These are phyloP conservation scores for Drosophila kohkoa DNA, from an alignment of 1,140 invertebrate species.

Conservation along the genomic window DNA sequence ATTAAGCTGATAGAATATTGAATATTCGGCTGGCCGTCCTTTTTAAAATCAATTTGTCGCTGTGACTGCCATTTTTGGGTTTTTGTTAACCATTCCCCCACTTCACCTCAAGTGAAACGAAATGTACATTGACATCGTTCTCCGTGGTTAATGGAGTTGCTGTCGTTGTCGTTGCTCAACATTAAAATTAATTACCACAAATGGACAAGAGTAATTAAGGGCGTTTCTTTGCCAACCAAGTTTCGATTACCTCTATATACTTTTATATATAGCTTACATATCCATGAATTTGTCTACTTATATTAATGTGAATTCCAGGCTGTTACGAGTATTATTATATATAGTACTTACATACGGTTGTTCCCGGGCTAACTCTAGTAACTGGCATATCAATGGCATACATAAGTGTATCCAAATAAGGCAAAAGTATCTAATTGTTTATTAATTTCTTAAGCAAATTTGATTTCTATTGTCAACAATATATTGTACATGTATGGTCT, in stretches of 20 bases:
- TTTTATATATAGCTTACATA: background rate
- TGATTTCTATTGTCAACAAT: too few relatives aligned
- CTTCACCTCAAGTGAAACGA: constrained; percentile 9
- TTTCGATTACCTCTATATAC: background rate
- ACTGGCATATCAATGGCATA: too few relatives aligned
- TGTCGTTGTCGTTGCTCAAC: constrained; percentile 51
- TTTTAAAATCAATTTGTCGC: constrained; percentile 69
- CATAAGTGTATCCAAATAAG: too few relatives aligned
- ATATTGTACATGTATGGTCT: too few relatives aligned
- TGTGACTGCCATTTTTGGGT: constrained; percentile 25
- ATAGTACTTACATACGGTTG: background rate
- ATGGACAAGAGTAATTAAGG: constrained; percentile 73
- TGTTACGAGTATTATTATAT: constrained; percentile 37
- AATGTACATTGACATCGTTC: constrained; percentile 53
- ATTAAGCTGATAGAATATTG: background rate
- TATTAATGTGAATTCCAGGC: constrained; percentile 50
- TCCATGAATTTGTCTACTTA: constrained; percentile 17
- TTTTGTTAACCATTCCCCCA: constrained; percentile 14
- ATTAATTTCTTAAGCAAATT: too few relatives aligned
- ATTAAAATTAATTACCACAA: constrained; percentile 82
- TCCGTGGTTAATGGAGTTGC: constrained; percentile 41
- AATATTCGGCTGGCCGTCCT: constrained; percentile 47
- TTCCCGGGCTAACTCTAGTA: too few relatives aligned
- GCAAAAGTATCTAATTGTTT: too few relatives aligned
- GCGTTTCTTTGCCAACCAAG: constrained; percentile 40